Evolutionary conservation across 2,113 vertebrate genomes (phyloP), one percentile per base, ranked within the genome.

Genomic region (Myiagra hebetior): DNA sequence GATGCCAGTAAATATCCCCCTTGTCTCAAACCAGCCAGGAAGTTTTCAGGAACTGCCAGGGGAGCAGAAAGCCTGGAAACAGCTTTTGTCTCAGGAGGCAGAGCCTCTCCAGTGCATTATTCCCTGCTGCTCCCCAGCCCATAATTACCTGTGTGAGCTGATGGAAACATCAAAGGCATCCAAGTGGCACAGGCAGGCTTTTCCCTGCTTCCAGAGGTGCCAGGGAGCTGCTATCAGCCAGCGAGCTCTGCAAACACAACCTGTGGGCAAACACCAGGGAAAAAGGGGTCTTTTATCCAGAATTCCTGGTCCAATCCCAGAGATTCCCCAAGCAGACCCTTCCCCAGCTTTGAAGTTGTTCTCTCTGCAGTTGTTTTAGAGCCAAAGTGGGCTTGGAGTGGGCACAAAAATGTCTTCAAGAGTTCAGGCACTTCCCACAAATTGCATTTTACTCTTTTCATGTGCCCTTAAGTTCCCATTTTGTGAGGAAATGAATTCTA

Each of bases 401-500:
- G 89, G 78, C 70, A 47, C 33, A 68, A 91, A 85, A 78, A 35
- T 50, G 62, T 69, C 87, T 93, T 96, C 91, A 80, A 91, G 87
- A 50, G 74, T 91, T 91, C 73, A 93, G 95, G 89, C 50, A 47
- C 95, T 86, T 91, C 68, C 82, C 49, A 11, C 87, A 88, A 94
- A 80, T 97, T 94, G 78, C 93, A 59, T 96, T 94, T 96, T 74
- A 93, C 88, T 86, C 89, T 91, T 96, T 94, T 86, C 86, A 76
- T 83, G 92, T 85, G 91, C 90, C 84, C 77, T 97, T 96, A 92
- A 89, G 67, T 93, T 97, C 94, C 91, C 89, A 76, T 94, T 91
- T 91, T 75, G 85, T 26, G 83, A 85, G 64, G 85, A 97, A 89
- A 97, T 87, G 92, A 97, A 96, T 97, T 93, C 89, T 35, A 91